phyloP scores from a whole-genome alignment of 2,797 vertebrate genomes.

The Enoplosus armatus region DNA sequence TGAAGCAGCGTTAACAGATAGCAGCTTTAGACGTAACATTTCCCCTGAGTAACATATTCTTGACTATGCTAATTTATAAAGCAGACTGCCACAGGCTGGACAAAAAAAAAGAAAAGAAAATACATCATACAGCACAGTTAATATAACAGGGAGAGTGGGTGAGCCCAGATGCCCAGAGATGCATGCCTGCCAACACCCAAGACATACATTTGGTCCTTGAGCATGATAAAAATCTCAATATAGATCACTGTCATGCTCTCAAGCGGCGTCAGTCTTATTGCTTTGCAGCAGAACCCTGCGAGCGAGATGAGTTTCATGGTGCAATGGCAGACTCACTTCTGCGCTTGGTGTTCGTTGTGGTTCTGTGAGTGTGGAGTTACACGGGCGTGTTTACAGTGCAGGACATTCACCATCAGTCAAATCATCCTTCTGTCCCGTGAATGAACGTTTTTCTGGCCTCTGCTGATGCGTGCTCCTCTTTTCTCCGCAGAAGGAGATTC shows the following conservation, averaged over 20 bases:
- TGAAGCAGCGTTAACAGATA: constrained; percentile 32
- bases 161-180: constrained; percentile 26
- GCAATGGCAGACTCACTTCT: background rate
- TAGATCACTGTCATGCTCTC: constrained; percentile 49
- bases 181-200: constrained; percentile 20
- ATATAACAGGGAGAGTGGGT: constrained; percentile 20
- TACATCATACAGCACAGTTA: constrained; percentile 4
- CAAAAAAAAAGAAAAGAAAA: constrained; percentile 2
- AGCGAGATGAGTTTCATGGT: constrained; percentile 18
- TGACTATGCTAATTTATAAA: constrained; percentile 37
- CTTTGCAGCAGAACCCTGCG: constrained; percentile 25
- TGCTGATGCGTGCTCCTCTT: background rate
- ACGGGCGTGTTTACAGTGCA: background rate
- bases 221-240: constrained; percentile 53
- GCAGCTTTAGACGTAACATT: constrained; percentile 19
- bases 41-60: constrained; percentile 31
- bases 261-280: constrained; percentile 39
- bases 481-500: constrained; percentile 85
- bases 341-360: background rate
- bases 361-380: background rate
- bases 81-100: constrained; percentile 5
- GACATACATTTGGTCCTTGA: constrained; percentile 52
- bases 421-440: background rate
- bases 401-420: background rate
- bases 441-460: background rate